phyloP scores from a whole-genome alignment of 2,797 vertebrate genomes.

The Pangasius larnaudii region DNA sequence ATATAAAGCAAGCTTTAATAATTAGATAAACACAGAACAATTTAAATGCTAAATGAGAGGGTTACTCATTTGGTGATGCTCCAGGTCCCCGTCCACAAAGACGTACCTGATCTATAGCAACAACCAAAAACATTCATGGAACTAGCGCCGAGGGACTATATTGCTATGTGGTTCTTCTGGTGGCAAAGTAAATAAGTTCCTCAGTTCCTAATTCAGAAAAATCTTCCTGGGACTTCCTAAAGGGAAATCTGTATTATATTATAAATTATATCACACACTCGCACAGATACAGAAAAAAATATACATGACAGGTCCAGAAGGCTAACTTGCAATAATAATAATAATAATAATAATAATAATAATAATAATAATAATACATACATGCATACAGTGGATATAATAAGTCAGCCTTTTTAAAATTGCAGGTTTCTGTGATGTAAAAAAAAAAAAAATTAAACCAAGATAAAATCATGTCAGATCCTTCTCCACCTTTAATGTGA shows the following conservation, averaged over 20 bases:
- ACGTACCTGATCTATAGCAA: neutral
- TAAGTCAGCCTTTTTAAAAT: no score
- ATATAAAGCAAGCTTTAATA: no score
- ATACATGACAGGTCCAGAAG: neutral
- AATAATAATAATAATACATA: no score
- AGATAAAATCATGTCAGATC: no score
- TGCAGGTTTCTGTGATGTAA: no score
- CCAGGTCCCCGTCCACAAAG: neutral
- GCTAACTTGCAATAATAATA: neutral
- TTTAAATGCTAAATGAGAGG: neutral
- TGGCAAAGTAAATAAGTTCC: neutral
- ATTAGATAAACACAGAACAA: neutral
- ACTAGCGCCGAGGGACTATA: neutral
- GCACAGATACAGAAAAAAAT: neutral
- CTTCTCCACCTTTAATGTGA: no score
- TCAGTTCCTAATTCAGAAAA: neutral
- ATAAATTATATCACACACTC: neutral
- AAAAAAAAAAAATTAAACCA: no score
- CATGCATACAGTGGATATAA: neutral
- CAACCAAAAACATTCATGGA: neutral
- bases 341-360: neutral
- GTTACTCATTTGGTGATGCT: neutral
- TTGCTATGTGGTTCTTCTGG: neutral
- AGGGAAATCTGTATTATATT: neutral
- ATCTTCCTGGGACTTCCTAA: neutral